Evolutionary conservation across 2,888 invertebrate species (phyloP).

Genomic region (Drosophila paranaensis): DNA sequence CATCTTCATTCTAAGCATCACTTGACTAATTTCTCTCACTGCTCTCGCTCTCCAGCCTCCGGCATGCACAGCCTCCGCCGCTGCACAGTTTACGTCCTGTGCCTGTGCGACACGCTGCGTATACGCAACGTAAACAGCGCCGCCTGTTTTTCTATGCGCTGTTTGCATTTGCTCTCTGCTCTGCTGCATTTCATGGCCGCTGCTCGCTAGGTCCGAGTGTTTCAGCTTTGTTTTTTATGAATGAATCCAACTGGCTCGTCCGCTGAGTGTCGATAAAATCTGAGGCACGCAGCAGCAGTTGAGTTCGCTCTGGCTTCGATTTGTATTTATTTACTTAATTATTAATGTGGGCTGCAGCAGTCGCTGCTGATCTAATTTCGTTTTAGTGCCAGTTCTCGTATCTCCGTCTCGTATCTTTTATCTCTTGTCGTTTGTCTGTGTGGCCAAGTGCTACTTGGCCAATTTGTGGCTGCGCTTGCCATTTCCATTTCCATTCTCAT

Average conservation of each 20-base stretch:
- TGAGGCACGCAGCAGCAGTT: constrained; percentile 6
- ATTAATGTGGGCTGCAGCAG: constrained; percentile 41
- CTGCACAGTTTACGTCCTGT: not conserved
- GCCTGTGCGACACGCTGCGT: constrained; percentile 55
- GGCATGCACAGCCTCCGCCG: not conserved
- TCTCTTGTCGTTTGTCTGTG: constrained; percentile 26
- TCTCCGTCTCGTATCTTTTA: constrained; percentile 25
- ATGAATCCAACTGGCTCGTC: constrained; percentile 19
- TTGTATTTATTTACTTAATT: constrained; percentile 13
- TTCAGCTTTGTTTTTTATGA: constrained; percentile 15
- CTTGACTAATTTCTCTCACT: not conserved
- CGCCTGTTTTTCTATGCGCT: constrained; percentile 2
- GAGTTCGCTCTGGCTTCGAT: constrained; percentile 20
- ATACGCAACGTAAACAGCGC: constrained; percentile 51
- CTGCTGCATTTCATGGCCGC: not conserved
- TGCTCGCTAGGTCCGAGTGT: not conserved
- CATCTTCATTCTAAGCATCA: too few relatives aligned
- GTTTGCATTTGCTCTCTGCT: constrained; percentile 12
- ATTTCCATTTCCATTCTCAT: constrained; percentile 9
- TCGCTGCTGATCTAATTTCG: constrained; percentile 32
- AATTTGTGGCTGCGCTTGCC: constrained; percentile 33
- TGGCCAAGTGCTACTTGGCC: constrained; percentile 42
- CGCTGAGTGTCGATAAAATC: constrained; percentile 20
- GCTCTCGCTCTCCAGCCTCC: not conserved
- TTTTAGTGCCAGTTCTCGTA: constrained; percentile 25